phyloP scores from a whole-genome alignment of 2,888 invertebrate genomes.

The Branchipolynoe longqiensis region DNA sequence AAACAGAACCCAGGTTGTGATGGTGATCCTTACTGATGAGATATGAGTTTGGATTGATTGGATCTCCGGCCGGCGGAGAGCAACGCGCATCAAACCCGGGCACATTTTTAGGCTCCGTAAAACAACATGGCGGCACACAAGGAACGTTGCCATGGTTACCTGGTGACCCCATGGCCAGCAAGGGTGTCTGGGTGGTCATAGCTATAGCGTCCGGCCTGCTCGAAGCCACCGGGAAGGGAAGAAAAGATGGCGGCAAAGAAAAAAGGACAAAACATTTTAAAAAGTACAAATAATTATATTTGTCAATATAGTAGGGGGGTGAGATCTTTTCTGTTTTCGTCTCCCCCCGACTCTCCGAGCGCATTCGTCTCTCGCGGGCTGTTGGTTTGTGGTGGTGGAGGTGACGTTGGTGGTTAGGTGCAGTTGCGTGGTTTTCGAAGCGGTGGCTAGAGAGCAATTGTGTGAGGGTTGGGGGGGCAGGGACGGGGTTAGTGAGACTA shows the following conservation, averaged over 20 bases:
- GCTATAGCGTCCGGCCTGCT: conserved; percentile 20
- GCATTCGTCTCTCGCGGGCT: neutral
- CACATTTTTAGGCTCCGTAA: conserved; percentile 23
- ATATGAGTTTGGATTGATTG: conserved; percentile 22
- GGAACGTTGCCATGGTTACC: conserved; percentile 60
- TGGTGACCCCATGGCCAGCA: conserved; percentile 53
- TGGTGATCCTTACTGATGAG: conserved; percentile 44
- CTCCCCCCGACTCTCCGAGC: neutral
- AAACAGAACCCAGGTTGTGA: no score
- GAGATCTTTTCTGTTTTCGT: no score
- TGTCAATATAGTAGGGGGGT: no score
- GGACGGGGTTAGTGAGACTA: no score
- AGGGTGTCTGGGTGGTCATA: conserved; percentile 56
- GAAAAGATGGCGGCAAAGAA: neutral
- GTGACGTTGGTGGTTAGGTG: neutral
- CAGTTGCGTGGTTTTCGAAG: neutral
- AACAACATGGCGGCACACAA: conserved; percentile 55
- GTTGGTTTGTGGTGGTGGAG: conserved; percentile 8
- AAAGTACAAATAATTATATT: no score
- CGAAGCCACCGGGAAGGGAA: no score
- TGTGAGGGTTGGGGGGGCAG: no score
- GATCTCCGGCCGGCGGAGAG: conserved; percentile 1
- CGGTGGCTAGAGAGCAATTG: neutral
- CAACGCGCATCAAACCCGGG: conserved; percentile 1
- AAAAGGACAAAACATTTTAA: neutral